Evolutionary conservation across 2,113 vertebrate species (phyloP), one percentile per base, ranked within the genome.

Genomic region (Phalacrocorax brasilianus): DNA sequence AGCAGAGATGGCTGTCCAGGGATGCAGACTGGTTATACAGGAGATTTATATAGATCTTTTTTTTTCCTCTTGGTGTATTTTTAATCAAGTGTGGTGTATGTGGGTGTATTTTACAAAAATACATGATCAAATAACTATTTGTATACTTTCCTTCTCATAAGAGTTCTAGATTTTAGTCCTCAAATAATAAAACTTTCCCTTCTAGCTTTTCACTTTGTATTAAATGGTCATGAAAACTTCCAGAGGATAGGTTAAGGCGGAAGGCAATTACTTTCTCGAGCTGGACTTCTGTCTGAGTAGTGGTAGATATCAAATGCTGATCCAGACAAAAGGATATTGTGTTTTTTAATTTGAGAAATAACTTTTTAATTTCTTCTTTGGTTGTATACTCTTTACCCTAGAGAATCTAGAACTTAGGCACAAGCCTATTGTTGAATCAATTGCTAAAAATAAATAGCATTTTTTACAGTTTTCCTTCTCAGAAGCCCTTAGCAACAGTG

Each of bases 391-490:
- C 59, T 84, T 20, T 83, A 24, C 84, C 91, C 14, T 84, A 88
- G 81, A 91, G 89, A 92, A 91, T 85, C 38, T 70, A 35, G 44
- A 86, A 56, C 21, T 74, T 70, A 18, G 20, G 76, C 88, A 92
- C 59, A 91, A 92, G 42, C 67, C 75, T 89, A 67, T 95, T 97
- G 93, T 89, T 95, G 86, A 95, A 98, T 96, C 82, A 19, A 73
- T 89, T 97, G 96, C 97, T 98, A 97, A 97, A 98, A 97, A 98
- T 96, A 98, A 94, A 80, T 63, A 74, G 4, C n/a, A 14, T 76
- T 97, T 87, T 82, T 35, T 63, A 75, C 73, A 84, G 61, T 95
- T 95, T 91, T 93, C 56, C 80, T 95, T 93, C 86, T 82, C 71
- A n/a, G 49, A 95, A 96, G 67, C 93, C 88, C 96, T 97, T 97